Conservation (phyloP, 2,113 vertebrate species). For the Trogon melanurus region DNA sequence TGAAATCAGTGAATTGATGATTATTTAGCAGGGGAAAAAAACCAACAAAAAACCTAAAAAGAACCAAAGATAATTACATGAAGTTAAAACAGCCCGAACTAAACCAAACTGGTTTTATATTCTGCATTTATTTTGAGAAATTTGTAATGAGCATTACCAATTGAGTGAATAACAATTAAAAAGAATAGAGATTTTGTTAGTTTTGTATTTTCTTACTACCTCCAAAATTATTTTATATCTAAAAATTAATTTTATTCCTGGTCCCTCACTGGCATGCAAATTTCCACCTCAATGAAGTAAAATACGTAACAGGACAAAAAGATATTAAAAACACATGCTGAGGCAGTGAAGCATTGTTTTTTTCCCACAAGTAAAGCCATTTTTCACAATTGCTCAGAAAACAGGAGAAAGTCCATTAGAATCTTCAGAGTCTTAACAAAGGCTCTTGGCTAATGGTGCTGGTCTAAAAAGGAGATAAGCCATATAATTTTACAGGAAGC, state of each 20-base stretch:
- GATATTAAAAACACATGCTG: not conserved
- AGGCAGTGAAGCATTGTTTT: not conserved
- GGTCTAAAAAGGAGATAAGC: constrained; percentile 67
- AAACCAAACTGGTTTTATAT: not conserved
- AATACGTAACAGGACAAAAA: not conserved
- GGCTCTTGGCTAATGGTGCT: constrained; percentile 42
- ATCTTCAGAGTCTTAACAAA: constrained; percentile 26
- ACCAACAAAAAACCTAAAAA: not conserved
- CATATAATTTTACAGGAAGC: constrained; percentile 71
- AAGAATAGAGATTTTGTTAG: not conserved
- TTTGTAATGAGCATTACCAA: not conserved
- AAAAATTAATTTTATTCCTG: not conserved
- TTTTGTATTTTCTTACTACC: not conserved
- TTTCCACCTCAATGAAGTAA: not conserved
- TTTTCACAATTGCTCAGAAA: constrained; percentile 38
- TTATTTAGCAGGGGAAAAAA: not conserved
- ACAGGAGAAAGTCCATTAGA: constrained; percentile 38
- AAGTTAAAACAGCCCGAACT: not conserved
- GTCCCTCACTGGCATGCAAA: not conserved
- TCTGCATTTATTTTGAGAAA: constrained; percentile 16
- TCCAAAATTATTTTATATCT: not conserved
- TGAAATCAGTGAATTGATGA: not conserved
- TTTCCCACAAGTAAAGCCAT: not conserved
- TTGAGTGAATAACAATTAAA: not conserved
- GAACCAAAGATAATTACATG: not conserved